Evolutionary conservation across 2,888 invertebrate genomes (phyloP), one percentile per base, ranked within the genome.

Genomic region (Cheilosia urbana): DNA sequence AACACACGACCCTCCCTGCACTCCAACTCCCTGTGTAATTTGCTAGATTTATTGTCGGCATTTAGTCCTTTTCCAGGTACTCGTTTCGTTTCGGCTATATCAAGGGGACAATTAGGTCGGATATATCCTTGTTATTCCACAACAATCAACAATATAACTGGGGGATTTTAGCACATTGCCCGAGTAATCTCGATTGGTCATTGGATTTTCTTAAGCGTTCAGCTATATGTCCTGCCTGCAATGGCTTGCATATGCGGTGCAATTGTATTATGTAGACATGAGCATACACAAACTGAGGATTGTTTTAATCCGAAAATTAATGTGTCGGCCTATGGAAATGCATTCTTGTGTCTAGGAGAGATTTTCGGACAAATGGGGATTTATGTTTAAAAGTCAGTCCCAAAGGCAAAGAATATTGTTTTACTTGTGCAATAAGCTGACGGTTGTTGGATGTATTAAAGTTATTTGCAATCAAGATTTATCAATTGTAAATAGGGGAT

Each of bases 111-210:
- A 63, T 63, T 73, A 63, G 55, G 42, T 55, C 42, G 42, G 42
- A 42, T 49, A 24, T 53, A 73, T 73, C 62, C 72, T 73, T 73
- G 62, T 73, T 63, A 63, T 73, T 73, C 55, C 30, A 62, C 53
- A n/a, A 72, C 53, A 72, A 63, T 73, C 62, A 63, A 55, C 73
- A 73, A 42, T 40, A 42, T 40, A 62, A 30, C 60, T 42, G 34
- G 34, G 30, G 30, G 51, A 15, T 58, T 69, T 73, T 45, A 73
- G 42, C 72, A 73, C 53, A 73, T 55, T 62, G 24, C 27, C 37
- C 11, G 68, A 42, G 27, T 73, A 53, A 72, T 63, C 45, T 63
- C 53, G 21, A 53, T 45, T 73, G 53, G 73, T 30, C 55, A 51
- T 45, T 42, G 63, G 53, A 63, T 73, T 73, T 63, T 62, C 62